Evolutionary conservation across 2,888 invertebrate species (phyloP), one percentile per base, ranked within the genome.

Genomic region (Apodemia hepburni): DNA sequence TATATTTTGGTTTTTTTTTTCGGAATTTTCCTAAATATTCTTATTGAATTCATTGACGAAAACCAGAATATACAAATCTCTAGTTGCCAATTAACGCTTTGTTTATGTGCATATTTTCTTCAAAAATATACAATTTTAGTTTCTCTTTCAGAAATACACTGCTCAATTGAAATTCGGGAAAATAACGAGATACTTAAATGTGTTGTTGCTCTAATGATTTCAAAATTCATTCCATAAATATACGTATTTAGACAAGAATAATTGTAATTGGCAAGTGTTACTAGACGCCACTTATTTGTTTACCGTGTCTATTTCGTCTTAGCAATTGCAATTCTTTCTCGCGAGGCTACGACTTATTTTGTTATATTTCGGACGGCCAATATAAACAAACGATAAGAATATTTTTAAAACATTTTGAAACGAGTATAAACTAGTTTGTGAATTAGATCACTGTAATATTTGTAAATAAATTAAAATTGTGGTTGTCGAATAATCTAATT

Each of bases 301-400:
- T 51, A 51, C 51, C 22, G 22, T 51, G 11, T 51, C 12, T 51
- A 51, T 18, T 51, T 4, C 51, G 51, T 51, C 51, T 51, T 18
- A 18, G 11, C 3, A 22, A 9, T 22, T 7, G n/a, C 17, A 22
- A 22, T 51, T 49, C 18, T 9, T 9, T 11, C 22, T 22, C 18
- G 18, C 18, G 22, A 18, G 22, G 22, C 18, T 9, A 22, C 22
- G 11, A 51, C 51, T 9, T 22, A 51, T 51, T 11, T 51, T 11
- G 18, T 49, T 9, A 51, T 51, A 22, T 51, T 51, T 51, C 51
- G 22, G 18, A 11, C 51, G 18, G 51, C 51, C 22, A 51, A 51
- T 51, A 51, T 51, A 51, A 51, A 51, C 51, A 51, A 51, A 51
- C 38, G 38, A 38, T 38, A 51, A n/a, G 49, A 49, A 18, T 49